Conservation (phyloP, 2,797 vertebrate species). For the Hemibagrus guttatus region DNA sequence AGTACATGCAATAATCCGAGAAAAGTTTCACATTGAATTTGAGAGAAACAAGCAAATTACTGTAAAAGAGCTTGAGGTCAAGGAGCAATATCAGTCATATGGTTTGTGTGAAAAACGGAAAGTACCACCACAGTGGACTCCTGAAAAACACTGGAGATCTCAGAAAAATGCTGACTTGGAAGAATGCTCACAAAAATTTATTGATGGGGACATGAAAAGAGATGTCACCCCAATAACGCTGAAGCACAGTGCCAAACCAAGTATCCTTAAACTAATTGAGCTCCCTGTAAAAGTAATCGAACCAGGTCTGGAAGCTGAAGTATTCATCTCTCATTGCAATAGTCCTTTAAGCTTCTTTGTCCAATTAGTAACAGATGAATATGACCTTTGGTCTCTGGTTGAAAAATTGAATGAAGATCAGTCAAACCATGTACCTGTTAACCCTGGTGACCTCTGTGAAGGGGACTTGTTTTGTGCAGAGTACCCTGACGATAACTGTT, state of each 20-base stretch:
- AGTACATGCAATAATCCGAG: constrained; percentile 83
- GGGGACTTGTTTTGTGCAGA: constrained; percentile 84
- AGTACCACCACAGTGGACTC: constrained; percentile 13
- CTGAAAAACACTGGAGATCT: neutral
- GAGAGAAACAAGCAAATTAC: constrained; percentile 44
- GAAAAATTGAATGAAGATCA: constrained; percentile 77
- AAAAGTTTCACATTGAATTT: constrained; percentile 67
- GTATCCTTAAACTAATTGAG: constrained; percentile 66
- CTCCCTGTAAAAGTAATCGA: constrained; percentile 74
- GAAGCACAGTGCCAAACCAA: neutral
- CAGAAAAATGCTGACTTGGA: constrained; percentile 9
- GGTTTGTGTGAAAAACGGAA: constrained; percentile 16
- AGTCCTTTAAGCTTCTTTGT: constrained; percentile 84
- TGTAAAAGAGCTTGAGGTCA: constrained; percentile 29
- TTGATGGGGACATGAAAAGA: neutral
- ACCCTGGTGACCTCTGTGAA: constrained; percentile 64
- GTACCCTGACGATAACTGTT: constrained; percentile 83
- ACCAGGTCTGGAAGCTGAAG: constrained; percentile 73
- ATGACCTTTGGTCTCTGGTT: constrained; percentile 74
- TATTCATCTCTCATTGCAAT: constrained; percentile 84
- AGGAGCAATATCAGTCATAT: constrained; percentile 11
- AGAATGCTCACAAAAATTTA: neutral
- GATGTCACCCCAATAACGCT: neutral
- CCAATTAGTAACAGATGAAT: constrained; percentile 80
- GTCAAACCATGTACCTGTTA: constrained; percentile 45